Percentiles rank a stretch among this genome's conserved stretches.
These are phyloP conservation scores for Oegoconia quadripuncta DNA, from an alignment of 2,888 invertebrate species.

Conservation along the genomic window DNA sequence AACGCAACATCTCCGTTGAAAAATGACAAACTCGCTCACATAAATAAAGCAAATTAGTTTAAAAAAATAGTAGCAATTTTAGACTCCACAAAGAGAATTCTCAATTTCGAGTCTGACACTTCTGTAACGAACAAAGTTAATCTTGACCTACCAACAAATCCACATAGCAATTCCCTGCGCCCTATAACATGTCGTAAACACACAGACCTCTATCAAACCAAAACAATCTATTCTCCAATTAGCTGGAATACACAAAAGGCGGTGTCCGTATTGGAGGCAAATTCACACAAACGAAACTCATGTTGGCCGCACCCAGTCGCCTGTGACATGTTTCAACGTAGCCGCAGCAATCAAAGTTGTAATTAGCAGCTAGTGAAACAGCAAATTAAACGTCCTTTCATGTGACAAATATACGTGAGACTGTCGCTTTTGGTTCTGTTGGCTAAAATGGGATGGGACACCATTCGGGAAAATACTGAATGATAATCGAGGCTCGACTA, in stretches of 20 bases:
- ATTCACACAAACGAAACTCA: constrained; percentile 1
- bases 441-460: too few species aligned
- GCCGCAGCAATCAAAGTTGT: constrained; percentile 69
- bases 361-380: constrained; percentile 74
- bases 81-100: too few species aligned
- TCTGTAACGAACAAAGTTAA: neutral
- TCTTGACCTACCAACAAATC: neutral
- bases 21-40: too few species aligned
- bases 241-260: constrained; percentile 10
- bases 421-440: constrained; percentile 14
- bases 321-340: constrained; percentile 44
- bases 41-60: too few species aligned
- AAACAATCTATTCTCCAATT: constrained; percentile 11
- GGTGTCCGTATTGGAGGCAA: constrained; percentile 2
- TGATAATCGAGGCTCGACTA: too few species aligned
- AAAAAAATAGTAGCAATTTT: too few species aligned
- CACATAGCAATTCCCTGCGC: neutral
- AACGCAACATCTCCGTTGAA: too few species aligned
- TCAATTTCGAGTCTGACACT: neutral
- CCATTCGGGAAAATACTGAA: too few species aligned
- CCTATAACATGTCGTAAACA: constrained; percentile 10
- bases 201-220: constrained; percentile 10
- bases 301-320: constrained; percentile 19
- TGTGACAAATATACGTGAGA: constrained; percentile 54
- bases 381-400: constrained; percentile 70